Evolutionary conservation across 2,113 vertebrate genomes (phyloP).

Genomic region (Dascyllus trimaculatus): DNA sequence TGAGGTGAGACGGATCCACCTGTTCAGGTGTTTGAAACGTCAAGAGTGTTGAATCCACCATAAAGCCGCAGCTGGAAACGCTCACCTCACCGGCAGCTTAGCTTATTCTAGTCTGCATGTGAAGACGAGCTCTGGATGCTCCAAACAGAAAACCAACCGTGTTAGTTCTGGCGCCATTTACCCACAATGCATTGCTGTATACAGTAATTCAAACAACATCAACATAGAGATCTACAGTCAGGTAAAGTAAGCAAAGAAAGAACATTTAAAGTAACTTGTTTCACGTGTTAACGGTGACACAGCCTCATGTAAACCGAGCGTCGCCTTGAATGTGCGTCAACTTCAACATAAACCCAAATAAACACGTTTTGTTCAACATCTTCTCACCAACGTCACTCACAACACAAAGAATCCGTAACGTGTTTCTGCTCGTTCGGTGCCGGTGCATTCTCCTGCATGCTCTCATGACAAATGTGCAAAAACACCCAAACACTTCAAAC

Average conservation of each 20-base stretch:
- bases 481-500: slow-evolving; percentile 16
- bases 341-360: slow-evolving; percentile 23
- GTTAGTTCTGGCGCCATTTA: slow-evolving; percentile 21
- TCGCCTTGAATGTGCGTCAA: slow-evolving; percentile 12
- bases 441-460: background rate
- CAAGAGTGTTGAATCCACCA: too few species aligned
- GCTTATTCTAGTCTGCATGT: slow-evolving; percentile 41
- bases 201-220: slow-evolving; percentile 42
- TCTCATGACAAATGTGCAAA: slow-evolving; percentile 41
- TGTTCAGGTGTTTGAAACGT: background rate
- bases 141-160: slow-evolving; percentile 19
- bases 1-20: background rate
- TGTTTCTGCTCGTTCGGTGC: slow-evolving; percentile 1
- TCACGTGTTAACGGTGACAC: slow-evolving; percentile 22
- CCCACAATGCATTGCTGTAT: slow-evolving; percentile 54
- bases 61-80: too few species aligned
- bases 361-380: slow-evolving; percentile 4
- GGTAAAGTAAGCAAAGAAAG: slow-evolving; percentile 9
- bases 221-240: slow-evolving; percentile 42
- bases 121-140: slow-evolving; percentile 11
- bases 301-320: too few species aligned
- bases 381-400: slow-evolving; percentile 14
- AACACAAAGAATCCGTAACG: slow-evolving; percentile 7
- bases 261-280: slow-evolving; percentile 10
- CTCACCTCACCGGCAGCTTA: background rate